Conservation (phyloP, 2,797 vertebrate species). For the Pangasius krempfi region DNA sequence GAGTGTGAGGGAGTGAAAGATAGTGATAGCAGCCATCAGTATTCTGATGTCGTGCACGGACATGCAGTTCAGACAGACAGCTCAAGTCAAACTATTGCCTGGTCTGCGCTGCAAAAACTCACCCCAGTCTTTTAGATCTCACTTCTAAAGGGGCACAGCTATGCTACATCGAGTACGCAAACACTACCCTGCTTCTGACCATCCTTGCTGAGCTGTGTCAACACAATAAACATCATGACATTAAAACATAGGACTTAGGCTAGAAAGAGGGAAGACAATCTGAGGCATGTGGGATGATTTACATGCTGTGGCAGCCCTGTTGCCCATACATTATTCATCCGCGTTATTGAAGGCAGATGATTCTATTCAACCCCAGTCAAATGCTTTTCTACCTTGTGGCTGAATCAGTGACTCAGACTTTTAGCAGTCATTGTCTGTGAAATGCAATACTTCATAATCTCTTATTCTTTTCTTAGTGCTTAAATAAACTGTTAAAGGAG, state of each 20-base stretch:
- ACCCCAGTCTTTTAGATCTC: not conserved
- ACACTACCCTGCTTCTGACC: constrained; percentile 52
- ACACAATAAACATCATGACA: constrained; percentile 66
- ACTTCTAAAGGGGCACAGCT: not conserved
- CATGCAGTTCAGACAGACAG: not conserved
- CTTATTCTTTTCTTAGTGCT: not conserved
- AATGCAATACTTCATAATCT: constrained; percentile 19
- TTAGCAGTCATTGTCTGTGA: not conserved
- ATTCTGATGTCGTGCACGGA: not conserved
- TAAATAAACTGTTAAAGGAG: constrained; percentile 21
- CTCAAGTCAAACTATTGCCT: not conserved
- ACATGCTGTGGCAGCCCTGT: constrained; percentile 70
- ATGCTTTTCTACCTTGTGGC: not conserved
- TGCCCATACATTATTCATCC: constrained; percentile 75
- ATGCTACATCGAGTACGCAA: constrained; percentile 42
- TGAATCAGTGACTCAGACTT: constrained; percentile 13
- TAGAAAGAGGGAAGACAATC: constrained; percentile 57
- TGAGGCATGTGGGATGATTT: constrained; percentile 67
- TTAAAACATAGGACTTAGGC: constrained; percentile 65
- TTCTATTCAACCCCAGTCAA: constrained; percentile 69
- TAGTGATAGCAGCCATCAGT: constrained; percentile 24
- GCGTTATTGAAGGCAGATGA: constrained; percentile 71
- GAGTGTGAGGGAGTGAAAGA: not conserved
- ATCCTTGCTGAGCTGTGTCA: constrained; percentile 61
- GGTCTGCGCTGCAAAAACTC: not conserved